Base-by-base conservation (phyloP, 2,797 vertebrate genomes). In the Chaunax sp. region DNA sequence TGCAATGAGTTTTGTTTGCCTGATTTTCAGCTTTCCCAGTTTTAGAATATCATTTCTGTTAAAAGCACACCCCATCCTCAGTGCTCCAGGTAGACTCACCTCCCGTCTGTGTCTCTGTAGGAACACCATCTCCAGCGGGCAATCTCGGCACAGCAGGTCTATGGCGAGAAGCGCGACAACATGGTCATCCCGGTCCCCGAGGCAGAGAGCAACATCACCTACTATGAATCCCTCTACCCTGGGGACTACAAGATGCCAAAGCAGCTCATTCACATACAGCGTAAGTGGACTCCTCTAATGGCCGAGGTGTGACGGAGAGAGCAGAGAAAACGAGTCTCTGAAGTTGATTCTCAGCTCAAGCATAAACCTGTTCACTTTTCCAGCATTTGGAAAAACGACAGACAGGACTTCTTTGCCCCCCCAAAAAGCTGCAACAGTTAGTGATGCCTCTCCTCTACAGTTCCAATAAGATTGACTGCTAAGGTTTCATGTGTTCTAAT, bases 251-350 rank as follows among this genome's bases (percentile, higher is more conserved):
- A 96, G 95, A 99, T 99, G 98, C 98, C 98, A 96, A 99, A 99
- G 96, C 97, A 99, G 97, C 98, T 99, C 93, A 99, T 99, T 96
- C 98, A 99, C 96, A 95, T 99, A 96, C 98, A 99, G 97, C 98
- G 98, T 99, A 95, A 99, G 98, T 97, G n/a, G n/a, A n/a, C n/a
- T n/a, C n/a, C n/a, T n/a, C n/a, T n/a, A n/a, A n/a, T 35, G 19
- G 37, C 54, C 12, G 47, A 33, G 58, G 33, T 37, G 49, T 47
- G 77, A 49, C 30, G 52, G 46, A 51, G 58, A 52, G 44, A 40
- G 46, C 57, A 50, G 52, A 50, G 49, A 28, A 41, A 46, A 59
- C 35, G 0, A 22, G 50, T 62, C 49, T 30, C 28, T 30, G 28
- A 30, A 30, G 28, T 30, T 30, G 28, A 30, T 30, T 9, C 28